Evolutionary conservation across 2,113 vertebrate genomes (phyloP).

Genomic region (Mohoua ochrocephala): DNA sequence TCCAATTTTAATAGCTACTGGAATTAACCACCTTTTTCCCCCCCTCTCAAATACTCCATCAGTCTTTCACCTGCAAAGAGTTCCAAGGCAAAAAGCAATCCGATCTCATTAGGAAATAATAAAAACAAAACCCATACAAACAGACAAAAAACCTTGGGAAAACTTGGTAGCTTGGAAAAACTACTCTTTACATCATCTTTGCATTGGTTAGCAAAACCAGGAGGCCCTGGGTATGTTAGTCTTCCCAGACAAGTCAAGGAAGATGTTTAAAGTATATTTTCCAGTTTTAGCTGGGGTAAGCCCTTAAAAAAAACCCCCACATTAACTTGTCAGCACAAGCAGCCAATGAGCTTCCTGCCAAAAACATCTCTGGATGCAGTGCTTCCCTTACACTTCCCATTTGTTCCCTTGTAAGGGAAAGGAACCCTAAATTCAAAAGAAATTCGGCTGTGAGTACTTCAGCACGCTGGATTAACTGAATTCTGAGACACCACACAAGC

Average conservation of each 20-base stretch:
- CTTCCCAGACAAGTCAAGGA: neutral
- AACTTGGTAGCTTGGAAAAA: neutral
- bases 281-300: neutral
- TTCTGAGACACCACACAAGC: neutral
- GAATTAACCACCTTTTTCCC: neutral
- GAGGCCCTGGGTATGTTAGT: neutral
- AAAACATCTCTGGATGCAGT: neutral
- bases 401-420: constrained; percentile 38
- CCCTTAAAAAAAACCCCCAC: neutral
- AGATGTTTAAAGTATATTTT: neutral
- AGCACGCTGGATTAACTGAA: neutral
- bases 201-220: neutral
- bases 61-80: neutral
- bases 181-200: neutral
- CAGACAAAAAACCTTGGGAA: neutral
- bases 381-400: neutral
- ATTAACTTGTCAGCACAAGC: neutral
- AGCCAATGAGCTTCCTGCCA: neutral
- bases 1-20: neutral
- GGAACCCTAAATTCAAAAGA: neutral
- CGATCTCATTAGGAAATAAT: neutral
- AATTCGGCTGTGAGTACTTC: neutral
- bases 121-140: neutral
- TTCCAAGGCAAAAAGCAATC: neutral
- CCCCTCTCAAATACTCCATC: neutral